phyloP scores from a whole-genome alignment of 2,797 vertebrate species.

The Kryptopterus vitreolus region DNA sequence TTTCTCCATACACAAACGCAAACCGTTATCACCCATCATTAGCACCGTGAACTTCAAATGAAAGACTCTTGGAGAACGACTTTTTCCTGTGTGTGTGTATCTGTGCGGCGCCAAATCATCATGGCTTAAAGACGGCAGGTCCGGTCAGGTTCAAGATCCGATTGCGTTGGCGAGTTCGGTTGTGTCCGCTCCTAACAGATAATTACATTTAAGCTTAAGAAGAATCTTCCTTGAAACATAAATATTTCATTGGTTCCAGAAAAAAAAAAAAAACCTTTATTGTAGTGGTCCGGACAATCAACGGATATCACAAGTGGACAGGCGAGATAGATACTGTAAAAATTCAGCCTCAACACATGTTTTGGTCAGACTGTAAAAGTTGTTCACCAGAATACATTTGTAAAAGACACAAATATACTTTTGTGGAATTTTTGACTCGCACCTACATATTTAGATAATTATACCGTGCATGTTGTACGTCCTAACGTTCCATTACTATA shows the following conservation, averaged over 20 bases:
- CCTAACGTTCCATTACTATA: not conserved
- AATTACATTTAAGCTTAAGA: slow-evolving; percentile 40
- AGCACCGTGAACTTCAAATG: not conserved
- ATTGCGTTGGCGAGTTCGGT: slow-evolving; percentile 24
- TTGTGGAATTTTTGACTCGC: not conserved
- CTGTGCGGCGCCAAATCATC: too few relatives aligned
- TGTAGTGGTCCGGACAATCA: not conserved
- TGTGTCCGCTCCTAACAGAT: slow-evolving; percentile 21
- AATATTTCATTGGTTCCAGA: slow-evolving; percentile 12
- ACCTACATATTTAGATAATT: not conserved
- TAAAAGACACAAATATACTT: not conserved
- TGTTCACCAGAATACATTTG: not conserved
- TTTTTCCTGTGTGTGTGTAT: not conserved
- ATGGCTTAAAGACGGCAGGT: slow-evolving; percentile 4
- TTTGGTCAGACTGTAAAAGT: not conserved
- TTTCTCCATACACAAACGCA: not conserved
- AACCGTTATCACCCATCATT: not conserved
- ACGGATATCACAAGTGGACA: not conserved
- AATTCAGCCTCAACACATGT: not conserved
- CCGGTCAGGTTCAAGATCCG: slow-evolving; percentile 42
- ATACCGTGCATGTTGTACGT: not conserved
- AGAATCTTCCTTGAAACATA: not conserved
- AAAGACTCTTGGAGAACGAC: not conserved
- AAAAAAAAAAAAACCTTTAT: not conserved
- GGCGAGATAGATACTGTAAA: not conserved